Percentiles rank a stretch among this genome's conserved stretches.
Evolutionary conservation across 2,113 vertebrate genomes (phyloP).

Genomic region (Zootoca vivipara): DNA sequence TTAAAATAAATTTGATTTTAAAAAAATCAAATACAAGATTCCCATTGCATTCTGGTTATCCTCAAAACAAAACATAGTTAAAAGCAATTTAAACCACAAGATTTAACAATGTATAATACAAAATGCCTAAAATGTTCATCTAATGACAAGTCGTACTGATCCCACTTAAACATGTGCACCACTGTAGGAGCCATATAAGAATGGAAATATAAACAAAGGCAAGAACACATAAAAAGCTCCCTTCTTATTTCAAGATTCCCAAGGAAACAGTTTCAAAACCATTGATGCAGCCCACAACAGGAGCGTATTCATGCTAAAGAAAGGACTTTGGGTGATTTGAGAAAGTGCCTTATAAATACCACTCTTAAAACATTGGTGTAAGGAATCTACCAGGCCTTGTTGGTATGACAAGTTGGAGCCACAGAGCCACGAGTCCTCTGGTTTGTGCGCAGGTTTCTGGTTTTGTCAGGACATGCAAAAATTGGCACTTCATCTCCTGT

Average conservation of each 20-base stretch:
- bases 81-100: too few relatives aligned
- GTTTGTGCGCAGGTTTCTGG: background rate
- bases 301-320: background rate
- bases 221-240: background rate
- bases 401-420: rapidly evolving
- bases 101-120: too few relatives aligned
- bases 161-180: too few relatives aligned
- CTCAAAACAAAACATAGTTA: too few relatives aligned
- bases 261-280: background rate
- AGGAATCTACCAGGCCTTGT: background rate
- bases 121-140: too few relatives aligned
- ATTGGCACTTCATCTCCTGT: conserved; percentile 20
- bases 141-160: too few relatives aligned
- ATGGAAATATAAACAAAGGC: too few relatives aligned
- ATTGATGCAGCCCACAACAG: background rate
- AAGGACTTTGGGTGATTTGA: background rate
- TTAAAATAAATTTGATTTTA: too few relatives aligned
- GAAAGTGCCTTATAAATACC: background rate
- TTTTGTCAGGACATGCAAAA: background rate
- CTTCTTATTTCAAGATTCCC: background rate
- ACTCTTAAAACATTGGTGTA: background rate
- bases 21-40: too few relatives aligned
- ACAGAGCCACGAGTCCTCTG: background rate
- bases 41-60: too few relatives aligned
- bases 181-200: background rate